Percentiles rank a stretch among this genome's conserved stretches.
These are phyloP conservation scores for Protomyctophum bolini DNA, from an alignment of 2,113 vertebrate genomes.

Conservation along the genomic window DNA sequence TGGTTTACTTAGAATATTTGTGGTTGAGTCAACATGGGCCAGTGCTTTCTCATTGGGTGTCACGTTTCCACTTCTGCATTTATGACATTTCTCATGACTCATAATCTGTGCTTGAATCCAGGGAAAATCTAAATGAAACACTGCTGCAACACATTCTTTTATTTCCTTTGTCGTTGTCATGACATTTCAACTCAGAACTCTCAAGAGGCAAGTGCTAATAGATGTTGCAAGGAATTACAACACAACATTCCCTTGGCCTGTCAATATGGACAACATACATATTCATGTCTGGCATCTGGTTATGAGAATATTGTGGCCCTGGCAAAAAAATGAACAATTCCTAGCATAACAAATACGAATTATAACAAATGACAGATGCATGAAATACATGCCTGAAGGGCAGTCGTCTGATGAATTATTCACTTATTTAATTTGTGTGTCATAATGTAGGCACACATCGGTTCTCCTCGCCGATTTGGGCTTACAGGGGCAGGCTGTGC, in stretches of 20 bases:
- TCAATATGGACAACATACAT: conserved; percentile 31
- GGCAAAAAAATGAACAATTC: conserved; percentile 7
- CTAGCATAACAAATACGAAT: conserved; percentile 7
- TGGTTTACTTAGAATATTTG: conserved; percentile 4
- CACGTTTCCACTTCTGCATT: conserved; percentile 39
- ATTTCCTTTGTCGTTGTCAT: conserved; percentile 44
- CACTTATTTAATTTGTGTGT: conserved; percentile 30
- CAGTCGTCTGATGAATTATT: conserved; percentile 18
- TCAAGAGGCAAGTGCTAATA: conserved; percentile 22
- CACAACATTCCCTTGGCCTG: conserved; percentile 39
- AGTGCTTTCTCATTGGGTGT: conserved; percentile 38
- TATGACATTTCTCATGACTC: conserved; percentile 56
- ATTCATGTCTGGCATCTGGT: conserved; percentile 20
- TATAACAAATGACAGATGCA: conserved; percentile 21
- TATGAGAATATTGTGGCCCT: conserved; percentile 8
- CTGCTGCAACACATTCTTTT: neutral
- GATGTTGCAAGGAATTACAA: conserved; percentile 53
- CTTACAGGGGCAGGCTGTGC: neutral
- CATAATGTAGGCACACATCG: conserved; percentile 14
- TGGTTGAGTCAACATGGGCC: conserved; percentile 11
- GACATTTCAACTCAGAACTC: conserved; percentile 24
- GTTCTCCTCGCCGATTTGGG: neutral
- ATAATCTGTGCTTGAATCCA: conserved; percentile 24
- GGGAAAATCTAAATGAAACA: conserved; percentile 40
- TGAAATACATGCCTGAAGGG: conserved; percentile 20